Base-by-base conservation (phyloP, 2,113 vertebrate species). In the Morone chrysops region DNA sequence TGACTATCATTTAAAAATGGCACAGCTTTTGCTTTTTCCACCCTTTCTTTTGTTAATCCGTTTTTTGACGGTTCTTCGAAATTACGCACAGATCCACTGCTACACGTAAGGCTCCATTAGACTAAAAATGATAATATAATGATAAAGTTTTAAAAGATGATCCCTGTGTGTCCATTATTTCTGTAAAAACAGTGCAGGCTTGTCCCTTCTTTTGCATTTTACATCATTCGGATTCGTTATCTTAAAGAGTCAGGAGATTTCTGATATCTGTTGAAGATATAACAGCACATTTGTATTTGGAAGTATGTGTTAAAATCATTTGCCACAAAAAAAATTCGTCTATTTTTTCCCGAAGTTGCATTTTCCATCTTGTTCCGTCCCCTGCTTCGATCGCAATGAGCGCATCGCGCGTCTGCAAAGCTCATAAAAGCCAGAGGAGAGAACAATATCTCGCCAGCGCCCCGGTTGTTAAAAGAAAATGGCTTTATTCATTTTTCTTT, bases 401-500 rank as follows among this genome's bases (percentile, higher is more conserved):
- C 75, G 66, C 87, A 82, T 80, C 71, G 38, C 56, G 63, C 66
- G 68, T 84, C 80, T 77, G 67, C 84, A 91, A 78, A 89, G 86
- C 88, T 87, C 86, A 90, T 92, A 87, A 92, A 89, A 92, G 75
- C 68, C 78, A 78, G 70, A 81, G 53, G 77, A 89, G 78, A 90
- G 84, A 92, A 89, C 82, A 90, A 90, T 88, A 87, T 90, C 85
- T 86, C 73, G 82, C 84, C 86, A 70, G 88, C 78, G 80, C 83
- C 87, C 57, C 70, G 83, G 88, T 87, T 93, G 92, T 93, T 92
- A 89, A 90, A 93, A 92, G 83, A 92, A 93, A 94, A 92, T 93
- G 82, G 88, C 89, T 92, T 94, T 90, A 94, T 94, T 93, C 90
- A 90, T 94, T 91, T 90, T 92, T 92, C 90, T 90, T 86, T 90